phyloP scores from a whole-genome alignment of 2,113 vertebrate species.

The Esox niger region DNA sequence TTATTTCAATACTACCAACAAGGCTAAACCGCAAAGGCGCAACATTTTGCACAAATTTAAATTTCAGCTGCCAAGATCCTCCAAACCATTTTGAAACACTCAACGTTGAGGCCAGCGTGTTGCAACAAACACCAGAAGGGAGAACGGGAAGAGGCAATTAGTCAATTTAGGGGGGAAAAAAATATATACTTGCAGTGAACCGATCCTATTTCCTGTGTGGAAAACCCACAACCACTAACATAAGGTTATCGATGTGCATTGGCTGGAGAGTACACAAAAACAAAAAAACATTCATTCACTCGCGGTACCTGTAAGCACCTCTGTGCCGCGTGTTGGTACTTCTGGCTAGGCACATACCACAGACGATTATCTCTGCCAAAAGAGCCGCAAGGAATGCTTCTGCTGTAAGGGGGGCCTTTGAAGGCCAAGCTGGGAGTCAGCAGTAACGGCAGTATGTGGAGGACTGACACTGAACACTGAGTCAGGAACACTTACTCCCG shows the following conservation, averaged over 20 bases:
- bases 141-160: slow-evolving; percentile 19
- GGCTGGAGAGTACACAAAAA: not conserved
- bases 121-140: not conserved
- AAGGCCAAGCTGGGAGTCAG: not conserved
- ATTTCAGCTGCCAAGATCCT: not conserved
- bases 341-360: slow-evolving; percentile 42
- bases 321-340: slow-evolving; percentile 36
- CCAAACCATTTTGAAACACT: not conserved
- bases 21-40: not conserved
- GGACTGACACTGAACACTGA: not conserved
- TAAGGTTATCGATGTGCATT: not conserved
- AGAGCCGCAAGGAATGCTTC: slow-evolving; percentile 33
- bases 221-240: not conserved
- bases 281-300: slow-evolving; percentile 2
- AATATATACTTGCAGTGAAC: slow-evolving; percentile 3
- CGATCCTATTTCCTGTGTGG: slow-evolving; percentile 13
- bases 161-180: not conserved
- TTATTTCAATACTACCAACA: not conserved
- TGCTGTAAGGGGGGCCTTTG: slow-evolving; percentile 7
- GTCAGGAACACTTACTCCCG: not conserved
- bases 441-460: not conserved
- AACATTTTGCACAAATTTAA: not conserved
- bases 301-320: slow-evolving; percentile 34
- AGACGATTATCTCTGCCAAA: slow-evolving; percentile 39
- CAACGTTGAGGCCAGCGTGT: not conserved